A percentile compares a stretch with the other conserved stretches of the same genome.
Evolutionary conservation across 2,113 vertebrate species (phyloP).

Genomic region (Spilogale gracilis): DNA sequence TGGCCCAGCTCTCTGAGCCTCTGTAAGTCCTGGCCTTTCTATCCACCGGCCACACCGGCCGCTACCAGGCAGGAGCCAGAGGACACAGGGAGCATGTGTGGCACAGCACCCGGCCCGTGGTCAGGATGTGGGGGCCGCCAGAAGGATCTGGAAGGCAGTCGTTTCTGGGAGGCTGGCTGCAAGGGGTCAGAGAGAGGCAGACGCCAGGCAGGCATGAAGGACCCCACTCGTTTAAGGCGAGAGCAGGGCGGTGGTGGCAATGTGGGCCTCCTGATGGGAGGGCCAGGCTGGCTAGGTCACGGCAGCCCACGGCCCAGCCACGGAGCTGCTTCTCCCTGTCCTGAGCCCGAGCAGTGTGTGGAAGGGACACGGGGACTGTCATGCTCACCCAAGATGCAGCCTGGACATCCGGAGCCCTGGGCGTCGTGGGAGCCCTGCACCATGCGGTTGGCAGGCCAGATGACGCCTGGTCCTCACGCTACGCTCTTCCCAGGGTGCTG

Average conservation of each 20-base stretch:
- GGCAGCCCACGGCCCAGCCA: too few relatives aligned
- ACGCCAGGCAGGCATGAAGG: not conserved
- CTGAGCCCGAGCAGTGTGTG: too few relatives aligned
- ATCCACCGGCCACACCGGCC: not conserved
- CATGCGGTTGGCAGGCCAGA: too few relatives aligned
- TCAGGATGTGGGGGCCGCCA: not conserved
- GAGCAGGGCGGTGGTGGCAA: rapidly evolving
- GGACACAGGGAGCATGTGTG: not conserved
- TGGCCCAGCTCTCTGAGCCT: rapidly evolving
- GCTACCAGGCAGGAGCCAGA: not conserved
- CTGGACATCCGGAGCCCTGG: not conserved
- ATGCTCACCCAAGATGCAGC: not conserved
- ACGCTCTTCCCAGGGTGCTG: not conserved
- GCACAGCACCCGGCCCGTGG: not conserved
- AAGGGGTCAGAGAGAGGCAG: not conserved
- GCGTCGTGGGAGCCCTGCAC: rapidly evolving
- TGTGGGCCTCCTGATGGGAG: not conserved
- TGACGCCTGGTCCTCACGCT: rapidly evolving
- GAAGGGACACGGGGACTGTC: too few relatives aligned
- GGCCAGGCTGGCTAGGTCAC: rapidly evolving
- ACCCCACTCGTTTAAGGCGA: rapidly evolving
- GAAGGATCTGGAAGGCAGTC: not conserved
- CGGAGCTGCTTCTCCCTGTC: too few relatives aligned
- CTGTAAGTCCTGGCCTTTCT: not conserved
- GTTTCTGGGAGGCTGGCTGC: not conserved